A percentile compares a stretch with the other conserved stretches of the same genome.
Conservation (phyloP, 2,797 vertebrate genomes). For the Gymnoscopelus braueri region DNA sequence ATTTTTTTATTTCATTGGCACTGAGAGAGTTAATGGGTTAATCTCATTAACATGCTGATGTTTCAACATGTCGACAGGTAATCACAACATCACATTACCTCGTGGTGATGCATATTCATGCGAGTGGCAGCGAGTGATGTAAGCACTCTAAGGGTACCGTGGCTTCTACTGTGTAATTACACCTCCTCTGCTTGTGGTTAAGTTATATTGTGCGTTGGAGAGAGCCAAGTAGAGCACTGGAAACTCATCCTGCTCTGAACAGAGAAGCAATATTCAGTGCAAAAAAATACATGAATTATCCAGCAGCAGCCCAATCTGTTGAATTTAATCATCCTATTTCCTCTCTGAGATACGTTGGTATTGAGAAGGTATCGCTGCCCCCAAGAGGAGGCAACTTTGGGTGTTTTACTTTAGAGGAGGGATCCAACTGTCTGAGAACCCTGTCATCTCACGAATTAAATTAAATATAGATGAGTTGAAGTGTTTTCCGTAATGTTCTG, state of each 20-base stretch:
- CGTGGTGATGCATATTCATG: slow-evolving; percentile 56
- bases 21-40: no score
- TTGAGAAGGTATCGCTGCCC: not conserved
- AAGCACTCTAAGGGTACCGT: slow-evolving; percentile 38
- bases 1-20: no score
- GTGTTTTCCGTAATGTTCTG: not conserved
- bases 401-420: not conserved
- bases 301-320: not conserved
- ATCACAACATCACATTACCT: slow-evolving; percentile 40
- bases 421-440: not conserved
- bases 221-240: not conserved
- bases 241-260: not conserved
- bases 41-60: slow-evolving; percentile 12
- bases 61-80: slow-evolving; percentile 33
- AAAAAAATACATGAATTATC: not conserved
- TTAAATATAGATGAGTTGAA: no score
- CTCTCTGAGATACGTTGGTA: not conserved
- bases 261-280: not conserved
- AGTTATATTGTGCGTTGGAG: not conserved
- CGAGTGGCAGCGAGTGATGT: slow-evolving; percentile 35
- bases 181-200: slow-evolving; percentile 2
- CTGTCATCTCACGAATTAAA: no score
- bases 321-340: not conserved
- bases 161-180: slow-evolving; percentile 48
- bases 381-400: not conserved